Percentiles rank a stretch among this genome's conserved stretches.
phyloP scores from a whole-genome alignment of 53 echinoderm and acorn worm species.

The Temnopleurus reevesii region DNA sequence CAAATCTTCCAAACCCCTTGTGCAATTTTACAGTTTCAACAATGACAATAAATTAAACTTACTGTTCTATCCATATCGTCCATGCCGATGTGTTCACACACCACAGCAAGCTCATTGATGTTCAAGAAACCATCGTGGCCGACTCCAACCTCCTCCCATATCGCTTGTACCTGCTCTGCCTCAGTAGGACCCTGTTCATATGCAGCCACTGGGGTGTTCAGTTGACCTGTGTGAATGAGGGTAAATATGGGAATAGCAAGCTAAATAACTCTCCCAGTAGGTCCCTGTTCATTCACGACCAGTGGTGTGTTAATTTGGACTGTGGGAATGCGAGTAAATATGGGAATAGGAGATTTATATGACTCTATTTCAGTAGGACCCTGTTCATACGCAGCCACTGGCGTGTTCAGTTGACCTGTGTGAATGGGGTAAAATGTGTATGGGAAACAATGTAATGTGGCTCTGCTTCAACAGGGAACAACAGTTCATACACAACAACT shows the following conservation, averaged over 20 bases:
- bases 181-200: slow-evolving; percentile 78
- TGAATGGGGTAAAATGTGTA: background rate
- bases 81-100: slow-evolving; percentile 99
- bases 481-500: too few relatives aligned
- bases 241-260: too few relatives aligned
- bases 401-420: slow-evolving; percentile 89
- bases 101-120: slow-evolving; percentile 76
- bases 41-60: too few relatives aligned
- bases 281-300: too few relatives aligned
- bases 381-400: slow-evolving; percentile 81
- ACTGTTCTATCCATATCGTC: slow-evolving; percentile 94
- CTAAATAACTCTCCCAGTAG: too few relatives aligned
- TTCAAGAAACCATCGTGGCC: slow-evolving; percentile 87
- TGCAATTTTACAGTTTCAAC: too few relatives aligned
- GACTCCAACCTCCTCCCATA: slow-evolving; percentile 96
- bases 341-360: too few relatives aligned
- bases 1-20: too few relatives aligned
- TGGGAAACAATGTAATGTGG: too few relatives aligned
- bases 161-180: slow-evolving; percentile 87
- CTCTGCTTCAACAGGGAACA: too few relatives aligned
- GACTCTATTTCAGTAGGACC: slow-evolving; percentile 74
- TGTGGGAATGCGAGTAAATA: too few relatives aligned
- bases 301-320: too few relatives aligned
- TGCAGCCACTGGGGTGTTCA: slow-evolving; percentile 84
- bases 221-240: slow-evolving; percentile 68